Base-by-base conservation (phyloP, 2,888 invertebrate species). In the Phortica magna region DNA sequence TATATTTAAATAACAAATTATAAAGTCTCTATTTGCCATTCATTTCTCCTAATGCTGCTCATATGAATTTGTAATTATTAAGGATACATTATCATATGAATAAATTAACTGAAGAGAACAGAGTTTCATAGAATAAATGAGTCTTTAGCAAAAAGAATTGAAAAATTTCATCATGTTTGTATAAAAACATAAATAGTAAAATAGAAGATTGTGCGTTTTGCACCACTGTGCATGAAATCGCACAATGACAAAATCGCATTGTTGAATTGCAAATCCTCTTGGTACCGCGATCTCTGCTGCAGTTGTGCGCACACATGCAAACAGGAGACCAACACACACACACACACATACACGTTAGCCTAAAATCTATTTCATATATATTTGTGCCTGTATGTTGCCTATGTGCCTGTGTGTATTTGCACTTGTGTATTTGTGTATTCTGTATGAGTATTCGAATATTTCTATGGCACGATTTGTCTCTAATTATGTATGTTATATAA, bases 401-500 rank as follows among this genome's bases (percentile, higher is more conserved):
- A 17, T 64, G 71, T 59, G 73, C 61, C 59, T 61, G 71, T 17
- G 57, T 57, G 43, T 72, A 67, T 73, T 55, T 75, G 65, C 68
- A 39, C 41, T 39, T 65, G 31, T 10, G 12, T 19, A 41, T 53
- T 7, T 55, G 77, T 68, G 48, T 61, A 59, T 39, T 73, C 39
- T 79, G 41, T 80, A 42, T 71, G 42, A 78, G 31, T 77, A 73
- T 74, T 73, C 81, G 81, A 85, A 85, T 87, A 85, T 88, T 84
- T 55, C 87, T 87, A 84, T 86, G 88, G 80, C 85, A 83, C 88
- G 87, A 85, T 86, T 88, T 87, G 88, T 83, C 85, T 86, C 88
- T 88, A 86, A 86, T 86, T 86, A 88, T 88, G 86, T 87, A 88
- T 88, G 88, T 88, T 88, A 88, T 86, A 86, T 88, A 86, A 86